Base-by-base conservation (phyloP, 2,797 vertebrate species). In the Aeoliscus strigatus region DNA sequence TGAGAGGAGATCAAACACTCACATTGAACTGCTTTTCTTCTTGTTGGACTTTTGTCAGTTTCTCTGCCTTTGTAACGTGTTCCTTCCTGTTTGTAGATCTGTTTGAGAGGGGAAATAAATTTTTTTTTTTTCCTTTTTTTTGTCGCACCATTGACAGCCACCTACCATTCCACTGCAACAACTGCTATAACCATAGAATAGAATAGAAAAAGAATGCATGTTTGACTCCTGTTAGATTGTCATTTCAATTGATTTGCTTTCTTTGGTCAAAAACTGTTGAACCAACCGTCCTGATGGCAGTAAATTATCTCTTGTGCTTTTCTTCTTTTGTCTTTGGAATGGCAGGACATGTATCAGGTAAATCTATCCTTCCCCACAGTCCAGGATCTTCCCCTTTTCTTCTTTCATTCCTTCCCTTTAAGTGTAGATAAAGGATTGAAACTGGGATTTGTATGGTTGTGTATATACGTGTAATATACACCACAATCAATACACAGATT, bases 261-360 rank as follows among this genome's bases (percentile, higher is more conserved):
- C 16, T 16, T 60, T 70, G 44, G 53, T 70, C 51, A 27, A 43
- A 52, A 58, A 42, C 43, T 74, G 31, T 70, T 64, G 3, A 55
- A 25, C 37, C 14, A 70, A 52, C 72, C 79, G 39, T 88, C 86
- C 83, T 93, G 87, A 94, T 81, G 79, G 84, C 75, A 80, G 89
- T 84, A 91, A 73, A 62, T 92, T 92, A 83, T 93, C 71, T 93
- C 87, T 91, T 93, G 84, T 96, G 89, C 89, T 95, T 86, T 92
- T 89, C 89, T 79, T 85, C 64, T 79, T 90, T 85, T 92, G 76
- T 91, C 89, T 91, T 71, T 91, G 90, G 88, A 88, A 91, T 94
- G 83, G 85, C 90, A 97, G 95, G 92, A 96, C 90, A 90, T 96
- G 86, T 89, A 91, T 86, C 88, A 96, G 94, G 92, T 95, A 97